Base-by-base conservation (phyloP, 2,888 invertebrate genomes). In the Baccha elongata region DNA sequence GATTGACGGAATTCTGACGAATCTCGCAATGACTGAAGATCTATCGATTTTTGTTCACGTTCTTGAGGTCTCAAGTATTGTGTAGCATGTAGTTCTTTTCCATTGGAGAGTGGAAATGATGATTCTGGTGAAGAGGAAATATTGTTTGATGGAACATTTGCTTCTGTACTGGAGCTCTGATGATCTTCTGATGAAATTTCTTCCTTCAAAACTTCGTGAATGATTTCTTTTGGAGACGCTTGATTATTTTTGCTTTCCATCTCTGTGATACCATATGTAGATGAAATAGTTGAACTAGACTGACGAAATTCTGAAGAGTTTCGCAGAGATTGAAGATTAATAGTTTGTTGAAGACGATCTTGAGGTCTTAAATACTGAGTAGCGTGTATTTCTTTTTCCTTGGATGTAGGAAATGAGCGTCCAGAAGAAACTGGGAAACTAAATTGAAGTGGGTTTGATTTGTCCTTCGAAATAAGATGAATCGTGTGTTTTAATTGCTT, bases 301-400 rank as follows among this genome's bases (percentile, higher is more conserved):
- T 40, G 37, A 40, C n/a, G 37, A 13, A 40, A 40, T 40, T 40
- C 29, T 40, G 37, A 40, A 4, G 13, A 40, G 13, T 7, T 8
- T 13, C 13, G 37, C 13, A 40, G 8, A 7, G 8, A 32, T 7
- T 32, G 29, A 10, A 44, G 44, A 11, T 10, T 13, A 7, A 58
- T 10, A 52, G 13, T 5, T 78, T 7, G 73, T 65, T 1, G 69
- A 87, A 88, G 26, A 88, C 87, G 69, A 88, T 88, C 46, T 88
- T 11, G 84, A 85, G 65, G 29, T 32, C 29, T 3, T 5, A 32
- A 32, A 32, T 32, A 32, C 8, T 32, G 29, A 32, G 29, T 32
- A 32, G 8, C 29, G 29, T 32, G 29, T 4, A 32, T 32, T 32
- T 32, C 29, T 6, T 6, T 32, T 7, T 32, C 29, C 8, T 32